Evolutionary conservation across 2,113 vertebrate species (phyloP).

Genomic region (Gambusia holbrooki): DNA sequence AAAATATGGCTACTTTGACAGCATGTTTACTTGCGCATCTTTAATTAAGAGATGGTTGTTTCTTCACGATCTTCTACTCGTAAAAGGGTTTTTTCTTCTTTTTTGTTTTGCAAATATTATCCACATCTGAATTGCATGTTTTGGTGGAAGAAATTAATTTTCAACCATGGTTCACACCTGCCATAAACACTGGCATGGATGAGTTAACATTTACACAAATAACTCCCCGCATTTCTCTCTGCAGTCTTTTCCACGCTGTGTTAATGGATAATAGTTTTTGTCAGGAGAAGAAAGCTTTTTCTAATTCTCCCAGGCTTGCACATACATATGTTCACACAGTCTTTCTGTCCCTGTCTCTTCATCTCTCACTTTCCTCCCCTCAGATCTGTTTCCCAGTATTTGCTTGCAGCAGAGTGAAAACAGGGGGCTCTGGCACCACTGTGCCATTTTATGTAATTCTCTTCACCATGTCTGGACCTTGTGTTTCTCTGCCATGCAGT

Average conservation of each 20-base stretch:
- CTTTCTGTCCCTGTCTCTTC: slow-evolving; percentile 19
- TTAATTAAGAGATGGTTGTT: background rate
- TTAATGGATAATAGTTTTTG: background rate
- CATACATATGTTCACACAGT: slow-evolving; percentile 12
- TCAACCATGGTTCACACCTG: background rate
- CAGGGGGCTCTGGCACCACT: slow-evolving; percentile 50
- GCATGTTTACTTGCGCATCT: too few species aligned
- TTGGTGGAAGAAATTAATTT: background rate
- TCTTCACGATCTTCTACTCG: background rate
- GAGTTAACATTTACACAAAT: slow-evolving; percentile 5
- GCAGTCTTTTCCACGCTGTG: background rate
- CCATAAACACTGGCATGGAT: background rate
- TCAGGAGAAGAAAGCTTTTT: slow-evolving; percentile 8
- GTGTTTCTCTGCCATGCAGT: slow-evolving; percentile 53
- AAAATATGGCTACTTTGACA: too few species aligned
- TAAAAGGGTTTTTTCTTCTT: background rate
- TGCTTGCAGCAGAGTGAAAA: slow-evolving; percentile 46
- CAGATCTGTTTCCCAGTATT: slow-evolving; percentile 44
- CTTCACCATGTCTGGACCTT: slow-evolving; percentile 40
- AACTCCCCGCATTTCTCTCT: background rate
- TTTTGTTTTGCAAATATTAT: background rate
- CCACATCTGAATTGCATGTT: background rate
- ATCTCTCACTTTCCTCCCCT: slow-evolving; percentile 17
- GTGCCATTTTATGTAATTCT: slow-evolving; percentile 57
- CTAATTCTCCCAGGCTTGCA: background rate